Conservation (phyloP, 2,113 vertebrate genomes). For the Machaerirhynchus nigripectus region DNA sequence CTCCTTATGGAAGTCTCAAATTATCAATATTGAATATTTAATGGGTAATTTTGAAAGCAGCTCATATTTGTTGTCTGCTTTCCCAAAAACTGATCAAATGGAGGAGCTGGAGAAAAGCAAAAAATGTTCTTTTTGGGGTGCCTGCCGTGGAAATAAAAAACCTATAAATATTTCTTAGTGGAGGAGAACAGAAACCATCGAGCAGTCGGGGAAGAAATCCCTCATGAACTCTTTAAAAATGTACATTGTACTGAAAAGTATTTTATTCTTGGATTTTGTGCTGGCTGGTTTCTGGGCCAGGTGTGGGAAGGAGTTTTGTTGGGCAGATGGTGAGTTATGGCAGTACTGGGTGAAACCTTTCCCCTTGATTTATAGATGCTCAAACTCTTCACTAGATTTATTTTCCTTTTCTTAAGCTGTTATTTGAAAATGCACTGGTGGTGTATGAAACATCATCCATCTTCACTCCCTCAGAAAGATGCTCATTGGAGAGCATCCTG, state of each 20-base stretch:
- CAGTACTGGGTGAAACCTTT: neutral
- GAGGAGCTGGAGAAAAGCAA: neutral
- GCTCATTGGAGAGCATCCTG: neutral
- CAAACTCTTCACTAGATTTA: neutral
- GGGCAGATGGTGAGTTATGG: neutral
- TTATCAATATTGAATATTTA: neutral
- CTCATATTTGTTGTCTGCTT: neutral
- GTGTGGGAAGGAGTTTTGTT: neutral
- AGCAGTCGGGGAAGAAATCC: neutral
- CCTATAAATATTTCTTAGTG: neutral
- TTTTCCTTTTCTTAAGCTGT: neutral
- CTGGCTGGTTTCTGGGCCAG: neutral
- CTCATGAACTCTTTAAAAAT: neutral
- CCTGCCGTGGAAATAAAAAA: neutral
- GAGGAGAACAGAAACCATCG: neutral
- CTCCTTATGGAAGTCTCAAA: neutral
- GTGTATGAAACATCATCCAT: neutral
- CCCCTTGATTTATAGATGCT: neutral
- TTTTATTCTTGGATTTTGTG: neutral
- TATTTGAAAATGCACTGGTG: neutral
- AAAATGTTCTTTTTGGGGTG: neutral
- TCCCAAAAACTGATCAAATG: neutral
- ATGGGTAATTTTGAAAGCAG: neutral
- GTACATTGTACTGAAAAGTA: neutral
- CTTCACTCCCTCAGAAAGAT: neutral